Evolutionary conservation across 2,113 vertebrate species (phyloP).

Genomic region (Charadrius vociferus): DNA sequence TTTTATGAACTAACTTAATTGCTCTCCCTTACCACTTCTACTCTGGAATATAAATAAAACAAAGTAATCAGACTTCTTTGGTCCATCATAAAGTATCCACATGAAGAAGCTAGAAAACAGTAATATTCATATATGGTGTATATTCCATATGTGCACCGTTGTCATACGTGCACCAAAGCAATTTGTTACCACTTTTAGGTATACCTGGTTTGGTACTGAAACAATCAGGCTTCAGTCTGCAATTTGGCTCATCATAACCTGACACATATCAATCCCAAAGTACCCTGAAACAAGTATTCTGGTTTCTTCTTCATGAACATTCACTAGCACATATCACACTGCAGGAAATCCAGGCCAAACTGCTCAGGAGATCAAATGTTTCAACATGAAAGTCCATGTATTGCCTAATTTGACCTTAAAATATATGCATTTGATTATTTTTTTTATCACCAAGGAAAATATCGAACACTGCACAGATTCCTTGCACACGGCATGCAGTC

Average conservation of each 20-base stretch:
- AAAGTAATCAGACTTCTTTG: neutral
- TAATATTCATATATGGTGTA: neutral
- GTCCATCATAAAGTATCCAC: neutral
- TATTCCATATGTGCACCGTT: neutral
- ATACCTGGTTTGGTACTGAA: neutral
- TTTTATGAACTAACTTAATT: neutral
- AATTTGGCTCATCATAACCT: neutral
- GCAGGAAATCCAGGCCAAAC: neutral
- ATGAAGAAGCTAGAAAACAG: neutral
- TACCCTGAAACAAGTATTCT: neutral
- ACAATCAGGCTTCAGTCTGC: neutral
- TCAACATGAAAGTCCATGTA: neutral
- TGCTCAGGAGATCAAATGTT: neutral
- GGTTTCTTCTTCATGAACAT: neutral
- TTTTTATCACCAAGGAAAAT: neutral
- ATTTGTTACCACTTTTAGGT: neutral
- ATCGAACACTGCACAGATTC: neutral
- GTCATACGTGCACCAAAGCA: rapidly evolving
- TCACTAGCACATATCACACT: neutral
- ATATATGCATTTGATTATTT: too few relatives aligned
- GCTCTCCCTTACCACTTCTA: neutral
- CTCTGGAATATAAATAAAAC: neutral
- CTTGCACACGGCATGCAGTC: neutral
- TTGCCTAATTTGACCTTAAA: neutral
- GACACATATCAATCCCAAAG: rapidly evolving